Conservation (phyloP, 1,140 invertebrate genomes). For the Luehdorfia chinensis region DNA sequence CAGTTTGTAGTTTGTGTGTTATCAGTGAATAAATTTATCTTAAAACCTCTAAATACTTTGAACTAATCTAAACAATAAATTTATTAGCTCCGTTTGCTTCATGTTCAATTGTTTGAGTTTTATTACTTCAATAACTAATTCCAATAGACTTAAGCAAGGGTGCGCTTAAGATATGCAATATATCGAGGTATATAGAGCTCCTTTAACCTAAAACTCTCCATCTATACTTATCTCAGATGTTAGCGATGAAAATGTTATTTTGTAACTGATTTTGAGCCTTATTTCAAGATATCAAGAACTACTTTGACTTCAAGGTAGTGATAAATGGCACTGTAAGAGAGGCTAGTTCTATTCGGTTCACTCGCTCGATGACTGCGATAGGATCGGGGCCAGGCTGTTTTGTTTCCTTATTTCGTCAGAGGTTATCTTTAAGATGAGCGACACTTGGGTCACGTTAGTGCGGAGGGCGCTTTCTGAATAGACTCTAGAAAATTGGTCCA, state of each 20-base stretch:
- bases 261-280: slow-evolving; percentile 22
- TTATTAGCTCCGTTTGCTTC: not conserved
- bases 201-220: slow-evolving; percentile 61
- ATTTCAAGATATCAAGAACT: slow-evolving; percentile 8
- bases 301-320: slow-evolving; percentile 15
- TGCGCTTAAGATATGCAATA: slow-evolving; percentile 38
- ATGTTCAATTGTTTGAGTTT: slow-evolving; percentile 10
- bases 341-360: slow-evolving; percentile 26
- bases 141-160: slow-evolving; percentile 33
- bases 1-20: too few relatives aligned
- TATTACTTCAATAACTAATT: slow-evolving; percentile 37
- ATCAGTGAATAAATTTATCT: too few relatives aligned
- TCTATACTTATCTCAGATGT: slow-evolving; percentile 58
- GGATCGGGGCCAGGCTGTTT: slow-evolving; percentile 44
- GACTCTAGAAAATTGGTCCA: too few relatives aligned
- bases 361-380: slow-evolving; percentile 38
- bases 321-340: slow-evolving; percentile 19
- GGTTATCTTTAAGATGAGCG: slow-evolving; percentile 38
- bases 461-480: not conserved
- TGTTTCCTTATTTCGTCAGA: slow-evolving; percentile 57
- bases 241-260: slow-evolving; percentile 37
- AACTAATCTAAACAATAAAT: too few relatives aligned
- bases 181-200: slow-evolving; percentile 39
- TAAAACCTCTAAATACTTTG: too few relatives aligned
- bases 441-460: slow-evolving; percentile 35